phyloP scores from a whole-genome alignment of 2,113 vertebrate species.

The Silurus glanis region DNA sequence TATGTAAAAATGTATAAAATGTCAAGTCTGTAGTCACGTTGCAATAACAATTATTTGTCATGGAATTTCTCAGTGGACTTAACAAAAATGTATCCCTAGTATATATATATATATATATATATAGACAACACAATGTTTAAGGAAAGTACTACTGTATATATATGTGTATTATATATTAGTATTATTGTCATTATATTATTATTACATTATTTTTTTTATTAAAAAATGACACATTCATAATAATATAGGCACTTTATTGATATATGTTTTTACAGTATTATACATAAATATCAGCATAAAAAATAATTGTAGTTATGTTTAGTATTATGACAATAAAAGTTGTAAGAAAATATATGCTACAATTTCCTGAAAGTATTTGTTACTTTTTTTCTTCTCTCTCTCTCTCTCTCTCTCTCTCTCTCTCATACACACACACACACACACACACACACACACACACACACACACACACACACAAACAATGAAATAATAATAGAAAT shows the following conservation, averaged over 20 bases:
- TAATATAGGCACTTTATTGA: constrained; percentile 30
- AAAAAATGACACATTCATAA: not conserved
- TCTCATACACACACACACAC: constrained; percentile 30
- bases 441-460: constrained; percentile 20
- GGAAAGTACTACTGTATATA: too few species aligned
- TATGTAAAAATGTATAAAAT: constrained; percentile 1
- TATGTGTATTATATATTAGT: too few species aligned
- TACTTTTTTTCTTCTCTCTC: not conserved
- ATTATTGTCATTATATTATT: too few species aligned
- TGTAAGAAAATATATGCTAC: constrained; percentile 59
- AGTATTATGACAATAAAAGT: constrained; percentile 5
- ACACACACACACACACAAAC: not conserved
- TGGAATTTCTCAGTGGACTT: not conserved
- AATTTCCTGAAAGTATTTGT: constrained; percentile 54
- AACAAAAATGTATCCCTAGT: not conserved
- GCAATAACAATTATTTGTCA: not conserved
- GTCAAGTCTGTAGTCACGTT: not conserved
- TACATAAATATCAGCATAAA: constrained; percentile 17
- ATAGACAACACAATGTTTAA: not conserved
- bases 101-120: not conserved
- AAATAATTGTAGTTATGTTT: constrained; percentile 22
- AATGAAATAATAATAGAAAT: not conserved
- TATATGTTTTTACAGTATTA: constrained; percentile 23
- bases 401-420: constrained; percentile 3
- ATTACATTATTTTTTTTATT: too few species aligned